A percentile compares a stretch with the other conserved stretches of the same genome.
Conservation (phyloP, 2,113 vertebrate species). For the Scalopus aquaticus region DNA sequence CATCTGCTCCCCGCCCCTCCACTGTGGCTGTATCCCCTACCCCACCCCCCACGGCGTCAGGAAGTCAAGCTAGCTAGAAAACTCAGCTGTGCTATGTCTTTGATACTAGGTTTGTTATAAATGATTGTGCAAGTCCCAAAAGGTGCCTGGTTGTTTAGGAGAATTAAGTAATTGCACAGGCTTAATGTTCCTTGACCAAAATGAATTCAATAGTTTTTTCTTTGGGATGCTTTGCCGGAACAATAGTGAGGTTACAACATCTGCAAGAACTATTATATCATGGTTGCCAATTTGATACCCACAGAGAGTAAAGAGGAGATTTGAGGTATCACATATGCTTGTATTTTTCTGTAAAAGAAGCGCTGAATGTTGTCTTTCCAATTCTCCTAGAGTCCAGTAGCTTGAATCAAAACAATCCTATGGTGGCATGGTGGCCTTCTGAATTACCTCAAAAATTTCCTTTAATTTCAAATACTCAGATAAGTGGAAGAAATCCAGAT, state of each 20-base stretch:
- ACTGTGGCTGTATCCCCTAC: slow-evolving; percentile 39
- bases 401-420: slow-evolving; percentile 10
- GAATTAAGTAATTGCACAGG: slow-evolving; percentile 1
- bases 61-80: slow-evolving; percentile 63
- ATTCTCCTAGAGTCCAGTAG: background rate
- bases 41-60: slow-evolving; percentile 21
- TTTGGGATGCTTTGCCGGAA: slow-evolving; percentile 33
- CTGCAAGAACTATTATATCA: slow-evolving; percentile 43
- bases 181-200: slow-evolving; percentile 55
- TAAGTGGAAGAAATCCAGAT: slow-evolving; percentile 41
- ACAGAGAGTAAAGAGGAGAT: slow-evolving; percentile 46
- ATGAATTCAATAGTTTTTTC: slow-evolving; percentile 20
- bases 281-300: slow-evolving; percentile 50
- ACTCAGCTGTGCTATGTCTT: background rate
- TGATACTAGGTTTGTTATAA: slow-evolving; percentile 7
- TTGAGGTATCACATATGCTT: background rate
- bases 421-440: background rate
- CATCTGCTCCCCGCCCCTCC: slow-evolving; percentile 60
- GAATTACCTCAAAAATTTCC: slow-evolving; percentile 39
- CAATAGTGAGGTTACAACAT: background rate
- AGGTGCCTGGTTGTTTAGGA: slow-evolving; percentile 12
- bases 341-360: background rate
- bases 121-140: background rate
- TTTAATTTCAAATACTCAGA: slow-evolving; percentile 22
- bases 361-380: background rate